Evolutionary conservation across 1,140 invertebrate genomes (phyloP), one percentile per base, ranked within the genome.

Genomic region (Acyrthosiphon pisum): DNA sequence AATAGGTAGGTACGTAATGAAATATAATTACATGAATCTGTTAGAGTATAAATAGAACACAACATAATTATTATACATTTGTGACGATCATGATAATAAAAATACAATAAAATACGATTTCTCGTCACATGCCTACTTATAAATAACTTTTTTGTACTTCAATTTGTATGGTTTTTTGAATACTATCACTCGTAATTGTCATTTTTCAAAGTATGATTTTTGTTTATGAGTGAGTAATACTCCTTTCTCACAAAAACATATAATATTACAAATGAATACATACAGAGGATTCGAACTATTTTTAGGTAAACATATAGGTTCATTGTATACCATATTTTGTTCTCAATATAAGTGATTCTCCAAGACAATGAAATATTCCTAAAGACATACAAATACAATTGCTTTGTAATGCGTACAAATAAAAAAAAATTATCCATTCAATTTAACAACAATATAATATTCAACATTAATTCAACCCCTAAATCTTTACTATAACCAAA

Each of bases 171-270:
- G 14, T 44, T 11, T 84, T 84, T 84, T 84, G 83, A 44, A 84
- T 44, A 84, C 83, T 84, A 44, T 84, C 41, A 84, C 83, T 84
- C 8, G 83, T 37, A 84, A 44, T 84, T 76, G 60, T 76, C 30
- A 84, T 41, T 84, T 84, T 41, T 84, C 83, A 84, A 83, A 44
- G 83, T 41, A 41, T 84, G 41, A 41, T 84, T 9, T 84, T 84
- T 22, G 37, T 84, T 84, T 84, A 76, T n/a, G 60, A 14, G 30
- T n/a, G 60, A 76, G n/a, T 76, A 26, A 83, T 4, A 84, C 23
- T 11, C 23, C 6, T 84, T 44, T 84, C n/a, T 23, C 11, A 84
- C 83, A 44, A 37, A 83, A 8, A 2, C 35, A 37, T 83, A 41
- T 3, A 41, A 83, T 37, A 83, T 37, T 11, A 83, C 81, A 8